Percentiles rank a stretch among this genome's conserved stretches.
Conservation (phyloP, 2,113 vertebrate species). For the Cyphomyrus discorhynchus region DNA sequence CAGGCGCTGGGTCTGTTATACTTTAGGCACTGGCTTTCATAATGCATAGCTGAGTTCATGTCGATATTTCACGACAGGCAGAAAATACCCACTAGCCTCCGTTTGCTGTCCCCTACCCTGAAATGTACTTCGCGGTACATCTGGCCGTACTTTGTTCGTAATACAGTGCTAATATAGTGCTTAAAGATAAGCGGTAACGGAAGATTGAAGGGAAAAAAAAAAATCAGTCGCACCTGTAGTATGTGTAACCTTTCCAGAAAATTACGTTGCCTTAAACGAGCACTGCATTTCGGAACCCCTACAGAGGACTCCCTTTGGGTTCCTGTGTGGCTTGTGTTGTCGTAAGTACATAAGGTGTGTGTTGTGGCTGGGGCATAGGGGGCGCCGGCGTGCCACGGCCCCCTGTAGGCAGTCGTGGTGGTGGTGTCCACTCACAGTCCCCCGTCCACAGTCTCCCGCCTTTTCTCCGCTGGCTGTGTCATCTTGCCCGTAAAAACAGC, state of each 20-base stretch:
- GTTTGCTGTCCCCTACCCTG: neutral
- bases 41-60: neutral
- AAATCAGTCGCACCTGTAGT: neutral
- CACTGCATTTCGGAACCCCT: neutral
- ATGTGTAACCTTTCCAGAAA: neutral
- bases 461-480: neutral
- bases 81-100: neutral
- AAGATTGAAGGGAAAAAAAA: neutral
- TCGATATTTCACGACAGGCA: neutral
- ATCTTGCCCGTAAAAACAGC: conserved; percentile 39
- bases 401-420: neutral
- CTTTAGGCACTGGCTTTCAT: neutral
- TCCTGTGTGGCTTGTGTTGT: neutral
- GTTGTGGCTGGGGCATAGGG: neutral
- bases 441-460: neutral
- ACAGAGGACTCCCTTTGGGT: neutral
- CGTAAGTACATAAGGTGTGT: neutral
- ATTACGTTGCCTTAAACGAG: conserved; percentile 8
- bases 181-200: neutral
- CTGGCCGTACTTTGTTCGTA: neutral
- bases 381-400: neutral
- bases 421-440: neutral
- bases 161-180: neutral
- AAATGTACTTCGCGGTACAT: neutral
- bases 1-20: neutral